Evolutionary conservation across 1,140 invertebrate genomes (phyloP).

Genomic region (Phymorhynchus buccinoides): DNA sequence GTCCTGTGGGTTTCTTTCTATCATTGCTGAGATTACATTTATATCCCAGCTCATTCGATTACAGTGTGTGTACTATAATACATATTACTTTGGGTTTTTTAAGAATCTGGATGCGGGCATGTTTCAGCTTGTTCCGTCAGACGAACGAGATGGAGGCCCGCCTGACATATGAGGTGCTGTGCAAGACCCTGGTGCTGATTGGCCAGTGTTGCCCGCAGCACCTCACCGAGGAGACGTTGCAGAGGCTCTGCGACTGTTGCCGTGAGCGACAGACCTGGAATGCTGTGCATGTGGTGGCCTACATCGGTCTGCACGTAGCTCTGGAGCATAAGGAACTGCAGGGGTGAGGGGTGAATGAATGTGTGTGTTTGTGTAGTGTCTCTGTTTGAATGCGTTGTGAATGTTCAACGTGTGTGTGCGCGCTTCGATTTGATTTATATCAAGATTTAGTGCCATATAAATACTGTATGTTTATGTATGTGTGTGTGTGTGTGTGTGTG

Average conservation of each 20-base stretch:
- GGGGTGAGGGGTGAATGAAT: constrained; percentile 43
- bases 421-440: no score
- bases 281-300: constrained; percentile 86
- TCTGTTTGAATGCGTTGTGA: no score
- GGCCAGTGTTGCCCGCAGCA: constrained; percentile 59
- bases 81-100: no score
- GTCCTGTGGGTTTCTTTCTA: no score
- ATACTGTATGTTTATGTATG: no score
- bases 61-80: no score
- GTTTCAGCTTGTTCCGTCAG: constrained; percentile 83
- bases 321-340: constrained; percentile 54
- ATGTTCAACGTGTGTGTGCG: no score
- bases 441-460: no score
- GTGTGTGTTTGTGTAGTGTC: neutral
- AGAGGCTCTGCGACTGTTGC: constrained; percentile 85
- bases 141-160: constrained; percentile 79
- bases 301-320: constrained; percentile 81
- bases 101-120: no score
- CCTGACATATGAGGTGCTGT: constrained; percentile 81
- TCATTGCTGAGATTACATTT: no score
- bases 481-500: constrained; percentile 6
- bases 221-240: constrained; percentile 66
- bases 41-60: no score
- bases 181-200: constrained; percentile 71
- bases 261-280: constrained; percentile 86